phyloP scores from a whole-genome alignment of 1,140 invertebrate genomes.

The Neomicropteryx cornuta region DNA sequence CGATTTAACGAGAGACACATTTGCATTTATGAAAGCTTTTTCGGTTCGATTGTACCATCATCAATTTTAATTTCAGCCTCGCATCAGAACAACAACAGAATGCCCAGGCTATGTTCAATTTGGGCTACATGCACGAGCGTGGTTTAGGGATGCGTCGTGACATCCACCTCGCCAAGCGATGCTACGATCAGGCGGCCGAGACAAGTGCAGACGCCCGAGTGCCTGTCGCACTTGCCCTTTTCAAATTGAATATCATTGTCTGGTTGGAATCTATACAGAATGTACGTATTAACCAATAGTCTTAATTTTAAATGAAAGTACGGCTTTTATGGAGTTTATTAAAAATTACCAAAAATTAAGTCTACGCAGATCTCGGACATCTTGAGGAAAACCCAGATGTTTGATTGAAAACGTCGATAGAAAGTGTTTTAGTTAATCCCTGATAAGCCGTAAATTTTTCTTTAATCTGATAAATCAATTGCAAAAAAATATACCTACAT shows the following conservation, averaged over 20 bases:
- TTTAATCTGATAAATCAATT: too few species aligned
- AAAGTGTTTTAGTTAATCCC: neutral
- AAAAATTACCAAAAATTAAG: neutral
- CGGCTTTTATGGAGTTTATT: slow-evolving; percentile 2
- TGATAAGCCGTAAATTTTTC: neutral
- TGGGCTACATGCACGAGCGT: slow-evolving; percentile 99
- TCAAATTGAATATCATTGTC: slow-evolving; percentile 77
- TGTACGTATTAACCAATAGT: slow-evolving; percentile 31
- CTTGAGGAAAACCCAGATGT: neutral
- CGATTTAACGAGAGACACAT: too few species aligned
- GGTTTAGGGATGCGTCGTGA: slow-evolving; percentile 81
- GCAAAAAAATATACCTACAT: too few species aligned
- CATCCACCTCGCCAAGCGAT: slow-evolving; percentile 75
- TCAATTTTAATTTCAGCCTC: slow-evolving; percentile 46
- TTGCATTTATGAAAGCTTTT: too few species aligned
- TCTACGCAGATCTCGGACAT: neutral
- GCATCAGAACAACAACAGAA: slow-evolving; percentile 94
- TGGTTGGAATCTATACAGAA: slow-evolving; percentile 61
- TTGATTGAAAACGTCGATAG: neutral
- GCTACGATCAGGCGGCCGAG: slow-evolving; percentile 95
- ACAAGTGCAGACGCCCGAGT: slow-evolving; percentile 88
- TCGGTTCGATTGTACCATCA: too few species aligned
- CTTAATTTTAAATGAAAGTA: slow-evolving; percentile 3
- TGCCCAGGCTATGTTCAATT: slow-evolving; percentile 98
- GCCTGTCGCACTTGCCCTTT: slow-evolving; percentile 84